Conservation (phyloP, 2,797 vertebrate species). For the Trematomus bernacchii region DNA sequence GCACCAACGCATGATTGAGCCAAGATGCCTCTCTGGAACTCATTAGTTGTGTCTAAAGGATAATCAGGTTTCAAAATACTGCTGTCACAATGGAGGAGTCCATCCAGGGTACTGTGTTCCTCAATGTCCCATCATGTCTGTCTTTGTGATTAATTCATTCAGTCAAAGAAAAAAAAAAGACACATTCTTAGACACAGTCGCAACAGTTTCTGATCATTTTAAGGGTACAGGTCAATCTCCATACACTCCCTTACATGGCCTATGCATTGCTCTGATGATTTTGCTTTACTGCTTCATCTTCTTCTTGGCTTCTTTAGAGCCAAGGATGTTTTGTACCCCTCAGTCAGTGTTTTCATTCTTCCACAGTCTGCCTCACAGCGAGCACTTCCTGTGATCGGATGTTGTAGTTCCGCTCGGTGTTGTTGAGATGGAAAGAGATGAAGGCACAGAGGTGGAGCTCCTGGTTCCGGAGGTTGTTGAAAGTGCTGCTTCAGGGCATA, state of each 20-base stretch:
- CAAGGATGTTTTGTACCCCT: neutral
- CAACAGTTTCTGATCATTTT: neutral
- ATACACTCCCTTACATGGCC: neutral
- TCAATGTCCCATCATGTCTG: constrained; percentile 9
- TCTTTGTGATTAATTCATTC: constrained; percentile 7
- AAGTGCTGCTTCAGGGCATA: neutral
- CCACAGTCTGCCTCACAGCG: neutral
- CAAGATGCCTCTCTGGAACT: constrained; percentile 63
- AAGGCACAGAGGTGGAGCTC: neutral
- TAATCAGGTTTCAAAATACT: neutral
- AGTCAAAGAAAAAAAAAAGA: neutral
- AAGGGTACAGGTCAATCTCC: neutral
- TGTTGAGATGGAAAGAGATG: neutral
- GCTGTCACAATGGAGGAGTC: neutral
- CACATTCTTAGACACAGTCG: neutral
- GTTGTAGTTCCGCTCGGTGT: neutral
- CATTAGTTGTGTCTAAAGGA: constrained; percentile 30
- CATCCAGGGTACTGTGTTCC: constrained; percentile 15
- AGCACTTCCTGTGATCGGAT: neutral
- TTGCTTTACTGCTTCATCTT: neutral
- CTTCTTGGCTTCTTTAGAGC: neutral
- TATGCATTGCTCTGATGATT: neutral
- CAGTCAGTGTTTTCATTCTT: constrained; percentile 5
- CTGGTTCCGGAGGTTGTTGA: neutral
- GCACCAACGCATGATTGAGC: constrained; percentile 26